A percentile compares a stretch with the other conserved stretches of the same genome.
Evolutionary conservation across 2,113 vertebrate species (phyloP).

Genomic region (Fulica atra): DNA sequence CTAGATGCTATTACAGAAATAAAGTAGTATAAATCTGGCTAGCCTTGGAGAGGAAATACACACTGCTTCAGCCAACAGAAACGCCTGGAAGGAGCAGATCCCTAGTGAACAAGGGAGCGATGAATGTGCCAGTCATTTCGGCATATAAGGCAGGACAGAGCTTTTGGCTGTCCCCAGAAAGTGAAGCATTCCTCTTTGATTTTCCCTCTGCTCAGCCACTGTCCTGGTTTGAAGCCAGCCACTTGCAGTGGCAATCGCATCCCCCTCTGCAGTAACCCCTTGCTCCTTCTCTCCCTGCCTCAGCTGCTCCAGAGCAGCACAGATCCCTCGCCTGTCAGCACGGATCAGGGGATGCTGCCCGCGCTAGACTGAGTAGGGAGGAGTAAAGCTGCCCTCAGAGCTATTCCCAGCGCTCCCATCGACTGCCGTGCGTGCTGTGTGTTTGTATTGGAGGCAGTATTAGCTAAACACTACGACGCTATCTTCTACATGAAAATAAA

Average conservation of each 20-base stretch:
- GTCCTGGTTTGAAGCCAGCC: not conserved
- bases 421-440: fast-evolving
- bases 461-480: not conserved
- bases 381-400: conserved; percentile 2
- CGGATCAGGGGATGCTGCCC: not conserved
- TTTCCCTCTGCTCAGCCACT: not conserved
- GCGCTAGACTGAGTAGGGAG: fast-evolving
- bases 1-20: not conserved
- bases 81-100: not conserved
- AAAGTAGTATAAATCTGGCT: not conserved
- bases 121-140: not conserved
- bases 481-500: not conserved
- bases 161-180: not conserved
- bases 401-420: not conserved
- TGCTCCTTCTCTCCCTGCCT: not conserved
- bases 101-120: not conserved
- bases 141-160: fast-evolving
- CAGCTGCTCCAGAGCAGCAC: not conserved
- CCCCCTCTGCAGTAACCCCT: not conserved
- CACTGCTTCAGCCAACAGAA: not conserved
- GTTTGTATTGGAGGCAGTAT: not conserved
- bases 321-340: not conserved
- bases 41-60: not conserved
- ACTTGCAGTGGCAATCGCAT: fast-evolving
- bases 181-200: not conserved